Evolutionary conservation across 53 echinoderm and acorn worm species (phyloP), one percentile per base, ranked within the genome.

Genomic region (Astropecten irregularis): DNA sequence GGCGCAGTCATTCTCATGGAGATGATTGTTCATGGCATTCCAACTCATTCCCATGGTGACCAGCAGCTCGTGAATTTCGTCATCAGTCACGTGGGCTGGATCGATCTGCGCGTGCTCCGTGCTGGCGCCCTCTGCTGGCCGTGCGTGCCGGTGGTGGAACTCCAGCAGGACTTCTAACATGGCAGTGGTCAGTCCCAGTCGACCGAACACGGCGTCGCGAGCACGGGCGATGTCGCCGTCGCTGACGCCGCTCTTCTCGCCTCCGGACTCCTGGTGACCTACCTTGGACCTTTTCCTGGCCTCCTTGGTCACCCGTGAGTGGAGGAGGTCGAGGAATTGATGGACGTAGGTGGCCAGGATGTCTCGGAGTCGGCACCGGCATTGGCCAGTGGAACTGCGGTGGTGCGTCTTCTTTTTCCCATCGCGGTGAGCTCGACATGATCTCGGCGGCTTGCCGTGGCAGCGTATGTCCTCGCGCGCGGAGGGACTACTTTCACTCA

Each of bases 331-430:
- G 38, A 85, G 39, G 29, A 85, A 85, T 9, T 34, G 39, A 35
- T 50, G 74, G 14, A 76, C 86, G 65, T 85, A 85, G 58, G 54
- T 66, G n/a, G 65, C 65, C 35, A 85, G 74, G 26, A 76, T 66
- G 32, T 65, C 49, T 16, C 66, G 53, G 16, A 85, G 64, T 74
- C 86, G 65, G 58, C 54, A 32, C 10, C 42, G 0, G 18, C 40
- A 57, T 22, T 3, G 2, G 29, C 29, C 18, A 30, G 46, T 40
- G n/a, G n/a, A n/a, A n/a, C n/a, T n/a, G n/a, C n/a, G n/a, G n/a
- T n/a, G n/a, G n/a, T n/a, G n/a, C n/a, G n/a, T n/a, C n/a, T 68
- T 49, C 34, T 16, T 22, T 26, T 11, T 13, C n/a, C n/a, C n/a
- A n/a, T n/a, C n/a, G n/a, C 29, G 28, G 48, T 49, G 46, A 3